These are phyloP conservation scores for Papilio dardanus DNA, from an alignment of 1,140 invertebrate species.

Conservation along the genomic window DNA sequence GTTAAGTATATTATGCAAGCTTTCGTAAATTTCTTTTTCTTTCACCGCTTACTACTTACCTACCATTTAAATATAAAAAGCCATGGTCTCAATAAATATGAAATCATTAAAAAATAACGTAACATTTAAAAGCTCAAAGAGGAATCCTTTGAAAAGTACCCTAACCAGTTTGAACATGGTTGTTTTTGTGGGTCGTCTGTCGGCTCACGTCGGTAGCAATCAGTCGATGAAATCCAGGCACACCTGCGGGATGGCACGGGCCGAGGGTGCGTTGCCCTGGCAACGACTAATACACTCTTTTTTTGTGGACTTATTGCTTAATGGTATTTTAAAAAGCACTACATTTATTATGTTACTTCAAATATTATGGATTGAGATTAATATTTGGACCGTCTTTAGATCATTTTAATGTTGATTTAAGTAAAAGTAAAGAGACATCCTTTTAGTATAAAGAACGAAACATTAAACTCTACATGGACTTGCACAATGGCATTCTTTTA, in stretches of 20 bases:
- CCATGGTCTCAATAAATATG: background rate
- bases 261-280: slow-evolving; percentile 61
- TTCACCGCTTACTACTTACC: no score
- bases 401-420: no score
- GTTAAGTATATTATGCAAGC: no score
- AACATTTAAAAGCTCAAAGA: background rate
- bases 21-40: no score
- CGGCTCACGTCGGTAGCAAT: slow-evolving; percentile 59
- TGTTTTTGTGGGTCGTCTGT: slow-evolving; percentile 49
- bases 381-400: no score
- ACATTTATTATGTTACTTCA: background rate
- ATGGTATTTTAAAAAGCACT: slow-evolving; percentile 34
- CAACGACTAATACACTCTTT: slow-evolving; percentile 71
- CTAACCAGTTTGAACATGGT: background rate
- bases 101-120: background rate
- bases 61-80: background rate
- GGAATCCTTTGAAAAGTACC: slow-evolving; percentile 10
- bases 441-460: no score
- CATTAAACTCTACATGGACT: no score
- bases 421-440: no score
- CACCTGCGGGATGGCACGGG: slow-evolving; percentile 67
- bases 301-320: slow-evolving; percentile 46
- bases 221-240: slow-evolving; percentile 77
- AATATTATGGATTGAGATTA: background rate
- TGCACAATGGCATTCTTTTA: no score